Evolutionary conservation across 2,797 vertebrate species (phyloP).

Genomic region (Alcedo quadribrachys): DNA sequence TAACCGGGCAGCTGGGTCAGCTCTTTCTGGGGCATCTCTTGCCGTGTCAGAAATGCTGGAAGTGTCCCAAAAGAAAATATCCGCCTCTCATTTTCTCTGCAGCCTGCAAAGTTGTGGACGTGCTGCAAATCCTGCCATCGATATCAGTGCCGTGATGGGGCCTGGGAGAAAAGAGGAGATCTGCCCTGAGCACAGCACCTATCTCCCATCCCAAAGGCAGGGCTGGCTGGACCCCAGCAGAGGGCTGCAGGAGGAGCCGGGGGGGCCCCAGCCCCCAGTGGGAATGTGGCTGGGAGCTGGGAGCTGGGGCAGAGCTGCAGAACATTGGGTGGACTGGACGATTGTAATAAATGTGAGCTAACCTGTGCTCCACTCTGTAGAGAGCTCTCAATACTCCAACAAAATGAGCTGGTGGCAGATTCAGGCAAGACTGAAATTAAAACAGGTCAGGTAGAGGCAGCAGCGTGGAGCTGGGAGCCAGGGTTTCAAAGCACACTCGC

Average conservation of each 20-base stretch:
- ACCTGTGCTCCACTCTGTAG: neutral
- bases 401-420: constrained; percentile 30
- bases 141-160: accelerated
- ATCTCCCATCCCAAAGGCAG: neutral
- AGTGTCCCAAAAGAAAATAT: neutral
- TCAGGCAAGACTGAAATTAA: constrained; percentile 26
- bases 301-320: neutral
- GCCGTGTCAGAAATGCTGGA: neutral
- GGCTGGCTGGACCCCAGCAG: neutral
- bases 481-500: neutral
- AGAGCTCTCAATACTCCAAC: neutral
- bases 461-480: neutral
- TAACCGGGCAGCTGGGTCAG: constrained; percentile 14
- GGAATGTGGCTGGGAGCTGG: neutral
- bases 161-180: neutral
- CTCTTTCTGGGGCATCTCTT: neutral
- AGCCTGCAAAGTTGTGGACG: accelerated
- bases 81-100: neutral
- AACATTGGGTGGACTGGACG: neutral
- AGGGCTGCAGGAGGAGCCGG: accelerated
- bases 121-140: neutral
- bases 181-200: neutral
- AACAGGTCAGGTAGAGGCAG: constrained; percentile 30
- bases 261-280: neutral
- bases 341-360: neutral